phyloP scores from a whole-genome alignment of 2,888 invertebrate species.

The Cenopis cana region DNA sequence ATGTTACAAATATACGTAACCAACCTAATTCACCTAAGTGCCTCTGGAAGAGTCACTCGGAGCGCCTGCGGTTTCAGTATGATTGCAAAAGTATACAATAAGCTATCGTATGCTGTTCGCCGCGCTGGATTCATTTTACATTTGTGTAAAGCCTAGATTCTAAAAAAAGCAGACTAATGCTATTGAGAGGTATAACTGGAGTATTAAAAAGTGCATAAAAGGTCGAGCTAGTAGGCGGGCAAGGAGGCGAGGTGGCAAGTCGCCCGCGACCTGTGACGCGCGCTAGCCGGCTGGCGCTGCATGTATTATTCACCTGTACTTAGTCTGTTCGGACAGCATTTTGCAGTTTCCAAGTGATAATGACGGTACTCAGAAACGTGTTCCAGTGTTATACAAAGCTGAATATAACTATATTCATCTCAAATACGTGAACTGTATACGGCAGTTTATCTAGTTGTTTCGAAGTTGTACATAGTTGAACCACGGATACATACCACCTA shows the following conservation, averaged over 20 bases:
- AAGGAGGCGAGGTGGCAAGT: conserved; percentile 25
- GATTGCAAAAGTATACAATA: conserved; percentile 28
- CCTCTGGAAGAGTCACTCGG: conserved; percentile 23
- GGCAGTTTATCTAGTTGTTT: conserved; percentile 12
- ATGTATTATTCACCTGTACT: conserved; percentile 38
- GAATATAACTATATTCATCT: conserved; percentile 8
- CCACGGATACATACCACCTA: not conserved
- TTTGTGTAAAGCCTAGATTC: not conserved
- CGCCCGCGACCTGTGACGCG: conserved; percentile 32
- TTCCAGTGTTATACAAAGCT: conserved; percentile 4
- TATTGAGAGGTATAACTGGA: conserved; percentile 14
- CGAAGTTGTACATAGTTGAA: not conserved
- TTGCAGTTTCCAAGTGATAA: conserved; percentile 23
- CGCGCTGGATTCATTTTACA: conserved; percentile 6
- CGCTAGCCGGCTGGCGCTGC: conserved; percentile 27
- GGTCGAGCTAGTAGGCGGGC: conserved; percentile 25
- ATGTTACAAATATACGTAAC: conserved; percentile 11
- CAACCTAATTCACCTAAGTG: conserved; percentile 38
- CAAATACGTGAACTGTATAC: not conserved
- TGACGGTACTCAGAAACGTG: conserved; percentile 14
- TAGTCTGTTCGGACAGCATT: conserved; percentile 27
- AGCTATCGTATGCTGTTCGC: conserved; percentile 3
- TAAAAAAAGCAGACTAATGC: not conserved
- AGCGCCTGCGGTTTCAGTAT: conserved; percentile 21
- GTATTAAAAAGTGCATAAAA: conserved; percentile 18